Conservation (phyloP, 2,113 vertebrate species). For the Dolichotis patagonum region DNA sequence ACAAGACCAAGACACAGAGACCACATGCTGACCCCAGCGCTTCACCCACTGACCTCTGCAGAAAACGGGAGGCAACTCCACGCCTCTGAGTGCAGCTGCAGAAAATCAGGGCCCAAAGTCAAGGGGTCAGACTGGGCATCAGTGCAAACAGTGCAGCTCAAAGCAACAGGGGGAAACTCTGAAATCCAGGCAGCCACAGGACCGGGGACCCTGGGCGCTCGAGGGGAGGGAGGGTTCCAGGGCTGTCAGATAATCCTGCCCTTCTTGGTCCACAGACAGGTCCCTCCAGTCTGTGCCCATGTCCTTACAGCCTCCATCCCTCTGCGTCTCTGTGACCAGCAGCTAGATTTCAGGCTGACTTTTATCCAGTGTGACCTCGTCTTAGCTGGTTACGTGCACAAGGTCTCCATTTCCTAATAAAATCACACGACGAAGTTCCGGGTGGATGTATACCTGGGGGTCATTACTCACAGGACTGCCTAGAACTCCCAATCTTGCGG, state of each 20-base stretch:
- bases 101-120: not conserved
- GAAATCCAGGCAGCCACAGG: too few relatives aligned
- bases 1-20: not conserved
- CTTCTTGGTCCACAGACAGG: fast-evolving
- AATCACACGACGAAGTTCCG: not conserved
- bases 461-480: not conserved
- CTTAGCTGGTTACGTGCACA: not conserved
- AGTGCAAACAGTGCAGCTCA: not conserved
- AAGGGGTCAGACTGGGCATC: not conserved
- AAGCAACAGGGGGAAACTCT: fast-evolving
- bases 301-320: fast-evolving
- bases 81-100: not conserved
- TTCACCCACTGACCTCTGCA: not conserved
- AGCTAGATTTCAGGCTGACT: not conserved
- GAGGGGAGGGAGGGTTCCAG: not conserved
- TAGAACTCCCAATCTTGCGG: not conserved
- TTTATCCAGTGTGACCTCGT: not conserved
- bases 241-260: not conserved
- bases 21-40: not conserved
- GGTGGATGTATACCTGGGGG: not conserved
- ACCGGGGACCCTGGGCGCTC: too few relatives aligned
- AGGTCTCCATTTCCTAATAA: not conserved
- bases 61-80: fast-evolving
- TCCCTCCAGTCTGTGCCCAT: not conserved
- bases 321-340: not conserved